Conservation (phyloP, 2,888 invertebrate species). For the Tenthredo notha region DNA sequence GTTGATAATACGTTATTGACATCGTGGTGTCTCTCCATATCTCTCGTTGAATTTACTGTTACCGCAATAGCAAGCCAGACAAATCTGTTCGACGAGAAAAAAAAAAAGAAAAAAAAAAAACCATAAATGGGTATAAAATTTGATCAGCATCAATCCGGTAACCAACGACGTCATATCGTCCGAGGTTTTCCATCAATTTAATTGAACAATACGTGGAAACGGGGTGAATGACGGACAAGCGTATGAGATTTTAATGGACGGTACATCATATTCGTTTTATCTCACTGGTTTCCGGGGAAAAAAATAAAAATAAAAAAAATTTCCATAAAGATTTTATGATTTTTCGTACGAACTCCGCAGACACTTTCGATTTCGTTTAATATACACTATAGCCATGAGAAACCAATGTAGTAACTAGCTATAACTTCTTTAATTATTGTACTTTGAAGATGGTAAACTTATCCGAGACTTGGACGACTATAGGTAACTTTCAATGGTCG, state of each 20-base stretch:
- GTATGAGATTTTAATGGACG: slow-evolving; percentile 54
- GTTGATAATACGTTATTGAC: neutral
- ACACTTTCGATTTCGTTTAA: neutral
- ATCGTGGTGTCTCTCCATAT: neutral
- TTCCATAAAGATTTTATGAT: neutral
- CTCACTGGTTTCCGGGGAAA: neutral
- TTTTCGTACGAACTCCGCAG: neutral
- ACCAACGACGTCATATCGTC: slow-evolving; percentile 29
- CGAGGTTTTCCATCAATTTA: slow-evolving; percentile 48
- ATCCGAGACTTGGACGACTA: neutral
- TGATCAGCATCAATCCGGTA: slow-evolving; percentile 47
- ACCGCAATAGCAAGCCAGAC: neutral
- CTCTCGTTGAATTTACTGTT: neutral
- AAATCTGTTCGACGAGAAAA: neutral
- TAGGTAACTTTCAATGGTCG: neutral
- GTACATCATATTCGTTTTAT: slow-evolving; percentile 45
- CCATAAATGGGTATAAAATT: slow-evolving; percentile 13
- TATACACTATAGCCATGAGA: neutral
- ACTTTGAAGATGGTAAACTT: neutral
- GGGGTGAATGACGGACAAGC: slow-evolving; percentile 28
- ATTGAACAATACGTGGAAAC: slow-evolving; percentile 42
- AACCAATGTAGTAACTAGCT: neutral
- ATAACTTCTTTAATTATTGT: neutral
- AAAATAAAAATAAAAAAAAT: too few species aligned
- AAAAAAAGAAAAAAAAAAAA: too few species aligned